phyloP scores from a whole-genome alignment of 1,140 invertebrate species.

The Brachionus calyciflorus region DNA sequence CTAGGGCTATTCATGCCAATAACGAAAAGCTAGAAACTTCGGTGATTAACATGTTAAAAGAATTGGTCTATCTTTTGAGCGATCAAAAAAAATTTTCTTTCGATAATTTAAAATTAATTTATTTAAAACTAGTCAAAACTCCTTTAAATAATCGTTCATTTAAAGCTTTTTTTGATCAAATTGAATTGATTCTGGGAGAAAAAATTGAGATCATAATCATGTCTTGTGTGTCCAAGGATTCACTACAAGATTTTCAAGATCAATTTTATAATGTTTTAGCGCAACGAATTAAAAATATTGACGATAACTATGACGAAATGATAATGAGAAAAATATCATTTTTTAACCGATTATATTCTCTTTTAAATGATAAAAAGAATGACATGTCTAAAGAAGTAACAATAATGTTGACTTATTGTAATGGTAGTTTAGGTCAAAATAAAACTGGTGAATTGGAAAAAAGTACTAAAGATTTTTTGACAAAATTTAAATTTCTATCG shows the following conservation, averaged over 20 bases:
- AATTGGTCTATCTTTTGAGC: slow-evolving; percentile 1
- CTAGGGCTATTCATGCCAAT: not conserved
- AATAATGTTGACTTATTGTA: slow-evolving; percentile 7
- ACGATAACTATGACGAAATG: not conserved
- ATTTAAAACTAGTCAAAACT: not conserved
- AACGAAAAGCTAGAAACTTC: not conserved
- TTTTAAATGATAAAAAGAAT: not conserved
- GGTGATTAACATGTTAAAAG: not conserved
- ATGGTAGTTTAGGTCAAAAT: not conserved
- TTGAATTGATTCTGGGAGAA: not conserved
- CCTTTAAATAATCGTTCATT: not conserved
- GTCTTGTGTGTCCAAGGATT: not conserved
- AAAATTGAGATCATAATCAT: not conserved
- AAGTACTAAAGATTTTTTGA: not conserved
- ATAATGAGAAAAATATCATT: not conserved
- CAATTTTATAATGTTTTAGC: not conserved
- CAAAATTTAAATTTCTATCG: not conserved
- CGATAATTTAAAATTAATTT: not conserved
- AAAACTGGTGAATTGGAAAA: not conserved
- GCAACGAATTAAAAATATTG: not conserved
- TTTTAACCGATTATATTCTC: not conserved
- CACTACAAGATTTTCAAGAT: not conserved
- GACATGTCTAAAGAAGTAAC: not conserved
- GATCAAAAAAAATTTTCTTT: not conserved
- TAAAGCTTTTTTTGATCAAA: not conserved